A percentile compares a stretch with the other conserved stretches of the same genome.
Conservation (phyloP, 2,888 invertebrate species). For the Microplitis deprimator region DNA sequence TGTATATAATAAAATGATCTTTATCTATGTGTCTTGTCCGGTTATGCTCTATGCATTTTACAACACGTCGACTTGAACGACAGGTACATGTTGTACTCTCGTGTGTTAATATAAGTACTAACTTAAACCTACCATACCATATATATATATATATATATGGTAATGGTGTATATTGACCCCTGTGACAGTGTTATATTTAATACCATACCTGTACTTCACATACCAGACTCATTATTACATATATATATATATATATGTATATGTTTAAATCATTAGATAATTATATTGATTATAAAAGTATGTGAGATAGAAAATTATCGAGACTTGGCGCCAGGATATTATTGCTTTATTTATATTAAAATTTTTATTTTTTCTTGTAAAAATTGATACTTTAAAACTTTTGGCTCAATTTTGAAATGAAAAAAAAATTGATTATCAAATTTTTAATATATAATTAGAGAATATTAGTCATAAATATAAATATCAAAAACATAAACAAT, state of each 20-base stretch:
- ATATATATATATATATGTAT: background rate
- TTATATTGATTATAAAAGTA: background rate
- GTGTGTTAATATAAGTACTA: background rate
- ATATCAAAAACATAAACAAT: background rate
- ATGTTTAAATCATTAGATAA: background rate
- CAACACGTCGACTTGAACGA: background rate
- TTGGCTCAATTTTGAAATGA: no score
- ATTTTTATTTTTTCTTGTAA: no score
- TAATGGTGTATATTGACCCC: background rate
- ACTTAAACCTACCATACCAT: background rate
- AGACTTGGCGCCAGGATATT: background rate
- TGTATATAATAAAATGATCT: background rate
- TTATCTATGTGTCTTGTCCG: background rate
- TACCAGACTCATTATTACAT: background rate
- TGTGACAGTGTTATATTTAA: background rate
- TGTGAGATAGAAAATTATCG: background rate
- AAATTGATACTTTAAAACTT: no score
- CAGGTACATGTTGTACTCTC: background rate
- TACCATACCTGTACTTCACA: constrained; percentile 1
- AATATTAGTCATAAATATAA: no score
- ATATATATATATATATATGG: background rate
- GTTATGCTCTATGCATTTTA: background rate
- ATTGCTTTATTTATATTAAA: background rate
- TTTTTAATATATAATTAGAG: no score
- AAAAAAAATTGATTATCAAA: no score